These are phyloP conservation scores for Melanerpes formicivorus DNA, from an alignment of 2,113 vertebrate genomes.

Conservation along the genomic window DNA sequence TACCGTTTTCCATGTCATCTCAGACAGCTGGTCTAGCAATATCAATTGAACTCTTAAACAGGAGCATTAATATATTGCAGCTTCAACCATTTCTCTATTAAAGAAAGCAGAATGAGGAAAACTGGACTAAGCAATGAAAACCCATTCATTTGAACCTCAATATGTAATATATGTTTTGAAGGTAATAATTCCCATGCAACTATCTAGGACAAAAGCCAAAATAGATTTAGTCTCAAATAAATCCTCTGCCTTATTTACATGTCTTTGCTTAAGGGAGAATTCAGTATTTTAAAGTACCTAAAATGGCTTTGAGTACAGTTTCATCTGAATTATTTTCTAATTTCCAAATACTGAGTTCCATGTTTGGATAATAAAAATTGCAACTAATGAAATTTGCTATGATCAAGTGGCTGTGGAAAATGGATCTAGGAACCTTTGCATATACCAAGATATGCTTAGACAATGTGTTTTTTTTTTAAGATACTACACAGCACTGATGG, in stretches of 20 bases:
- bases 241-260: not conserved
- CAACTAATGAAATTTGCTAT: not conserved
- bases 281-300: not conserved
- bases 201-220: not conserved
- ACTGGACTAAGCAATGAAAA: not conserved
- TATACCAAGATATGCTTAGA: not conserved
- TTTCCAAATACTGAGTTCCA: not conserved
- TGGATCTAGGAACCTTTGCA: fast-evolving
- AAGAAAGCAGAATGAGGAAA: not conserved
- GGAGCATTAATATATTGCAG: not conserved
- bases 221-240: not conserved
- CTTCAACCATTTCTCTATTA: not conserved
- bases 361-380: not conserved
- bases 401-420: not conserved
- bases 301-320: not conserved
- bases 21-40: not conserved
- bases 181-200: not conserved
- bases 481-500: not conserved
- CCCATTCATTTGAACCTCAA: not conserved
- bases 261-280: not conserved
- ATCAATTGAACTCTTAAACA: conserved; percentile 15
- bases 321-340: not conserved
- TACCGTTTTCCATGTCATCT: conserved; percentile 25
- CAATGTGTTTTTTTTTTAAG: not conserved
- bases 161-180: not conserved